Base-by-base conservation (phyloP, 2,797 vertebrate genomes). In the Chrysocyon brachyurus region DNA sequence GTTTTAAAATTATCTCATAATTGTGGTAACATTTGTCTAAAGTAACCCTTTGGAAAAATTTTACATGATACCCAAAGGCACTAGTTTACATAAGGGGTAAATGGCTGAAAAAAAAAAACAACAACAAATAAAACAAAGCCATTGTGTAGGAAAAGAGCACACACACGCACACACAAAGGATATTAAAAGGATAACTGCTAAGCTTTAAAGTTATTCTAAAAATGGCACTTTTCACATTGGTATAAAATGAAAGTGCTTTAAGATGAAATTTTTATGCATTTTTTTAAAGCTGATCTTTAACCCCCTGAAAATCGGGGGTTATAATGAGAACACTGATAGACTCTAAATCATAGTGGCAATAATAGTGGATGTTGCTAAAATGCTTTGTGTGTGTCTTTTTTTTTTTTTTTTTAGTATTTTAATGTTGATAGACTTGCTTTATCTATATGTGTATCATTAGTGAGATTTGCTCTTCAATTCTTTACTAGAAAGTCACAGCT, bases 401-500 rank as follows among this genome's bases (percentile, higher is more conserved):
- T 26, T 75, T 36, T 40, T 12, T 73, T 87, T 97, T 98, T 98
- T 98, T 97, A 97, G 97, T 98, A 97, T 96, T 98, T 98, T 98
- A 98, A 98, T 97, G 98, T 97, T 98, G 98, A 98, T 97, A 98
- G 98, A 98, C 98, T 98, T 98, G 98, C 98, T 98, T 98, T 95
- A 98, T 97, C 97, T 99, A 96, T 98, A 98, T 97, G 92, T 95
- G 97, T 98, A 98, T 98, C 98, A 97, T 98, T 98, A 98, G 98
- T 98, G 98, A 98, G 98, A 98, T 98, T 98, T 98, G 98, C 98
- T 98, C 98, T 99, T 99, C 98, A 98, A 97, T 98, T 98, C 95
- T 98, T 98, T 98, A 98, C 98, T 99, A 99, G 98, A 99, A 99
- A 99, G 98, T 98, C 98, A 98, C 98, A 99, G 99, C 98, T 99